These are phyloP conservation scores for Anguilla marmorata DNA, from an alignment of 2,797 vertebrate genomes.

Conservation along the genomic window DNA sequence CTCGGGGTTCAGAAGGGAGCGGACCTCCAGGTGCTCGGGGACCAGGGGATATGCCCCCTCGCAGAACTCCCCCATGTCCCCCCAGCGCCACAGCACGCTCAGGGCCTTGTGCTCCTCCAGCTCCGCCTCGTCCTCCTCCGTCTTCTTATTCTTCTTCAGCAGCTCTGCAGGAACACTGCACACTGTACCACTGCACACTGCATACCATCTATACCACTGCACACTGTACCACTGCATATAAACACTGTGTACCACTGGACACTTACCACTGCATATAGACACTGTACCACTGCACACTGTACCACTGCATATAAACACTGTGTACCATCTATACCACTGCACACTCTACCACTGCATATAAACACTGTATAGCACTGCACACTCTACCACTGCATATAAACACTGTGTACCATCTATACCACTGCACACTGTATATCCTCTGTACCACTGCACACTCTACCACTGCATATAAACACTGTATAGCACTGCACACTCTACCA, in stretches of 20 bases:
- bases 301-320: background rate
- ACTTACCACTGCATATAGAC: background rate
- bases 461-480: background rate
- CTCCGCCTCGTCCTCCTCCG: constrained; percentile 63
- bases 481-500: background rate
- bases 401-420: background rate
- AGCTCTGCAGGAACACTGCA: constrained; percentile 59
- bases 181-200: background rate
- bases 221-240: background rate
- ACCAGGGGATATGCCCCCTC: constrained; percentile 78
- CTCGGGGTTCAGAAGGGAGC: constrained; percentile 75
- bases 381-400: background rate
- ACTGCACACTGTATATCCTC: background rate
- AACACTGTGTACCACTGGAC: background rate
- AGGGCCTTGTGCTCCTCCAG: constrained; percentile 84
- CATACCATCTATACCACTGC: background rate
- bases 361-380: background rate
- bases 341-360: background rate
- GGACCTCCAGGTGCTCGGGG: constrained; percentile 87
- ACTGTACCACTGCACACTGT: background rate
- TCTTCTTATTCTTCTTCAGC: constrained; percentile 69
- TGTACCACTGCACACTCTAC: background rate
- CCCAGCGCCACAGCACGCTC: constrained; percentile 83
- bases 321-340: background rate
- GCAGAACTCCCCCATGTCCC: constrained; percentile 82